Conservation (phyloP, 2,888 invertebrate genomes). For the Lepas anatifera region DNA sequence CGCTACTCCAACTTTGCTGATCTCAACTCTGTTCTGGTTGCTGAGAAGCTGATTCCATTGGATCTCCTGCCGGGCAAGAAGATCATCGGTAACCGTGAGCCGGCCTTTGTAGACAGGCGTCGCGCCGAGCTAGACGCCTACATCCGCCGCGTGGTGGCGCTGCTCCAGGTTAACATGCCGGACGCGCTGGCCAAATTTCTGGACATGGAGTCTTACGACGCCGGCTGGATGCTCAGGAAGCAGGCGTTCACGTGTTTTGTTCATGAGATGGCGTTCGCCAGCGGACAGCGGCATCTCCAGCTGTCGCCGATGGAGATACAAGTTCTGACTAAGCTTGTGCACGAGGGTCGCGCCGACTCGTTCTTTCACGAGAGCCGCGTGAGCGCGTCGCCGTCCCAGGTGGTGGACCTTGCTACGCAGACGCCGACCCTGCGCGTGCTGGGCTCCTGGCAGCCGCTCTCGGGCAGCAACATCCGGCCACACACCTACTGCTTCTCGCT, state of each 20-base stretch:
- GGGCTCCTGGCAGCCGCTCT: constrained; percentile 17
- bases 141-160: constrained; percentile 35
- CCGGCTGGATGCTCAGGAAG: constrained; percentile 69
- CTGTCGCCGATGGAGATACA: neutral
- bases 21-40: constrained; percentile 68
- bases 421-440: constrained; percentile 16
- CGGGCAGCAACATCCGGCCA: neutral
- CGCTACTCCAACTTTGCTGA: constrained; percentile 84
- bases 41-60: constrained; percentile 66
- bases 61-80: constrained; percentile 87
- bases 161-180: constrained; percentile 49
- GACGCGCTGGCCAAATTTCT: constrained; percentile 69
- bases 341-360: neutral
- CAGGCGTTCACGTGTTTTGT: constrained; percentile 49
- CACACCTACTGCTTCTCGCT: constrained; percentile 1
- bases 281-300: neutral
- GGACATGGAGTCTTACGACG: constrained; percentile 79
- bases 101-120: constrained; percentile 72
- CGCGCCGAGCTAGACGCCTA: constrained; percentile 68
- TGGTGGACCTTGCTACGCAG: constrained; percentile 21
- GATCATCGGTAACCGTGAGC: constrained; percentile 77
- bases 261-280: neutral
- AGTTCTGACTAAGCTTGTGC: constrained; percentile 1
- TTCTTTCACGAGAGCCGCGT: neutral
- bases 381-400: constrained; percentile 16